Evolutionary conservation across 2,113 vertebrate species (phyloP).

Genomic region (Ceyx margarethae): DNA sequence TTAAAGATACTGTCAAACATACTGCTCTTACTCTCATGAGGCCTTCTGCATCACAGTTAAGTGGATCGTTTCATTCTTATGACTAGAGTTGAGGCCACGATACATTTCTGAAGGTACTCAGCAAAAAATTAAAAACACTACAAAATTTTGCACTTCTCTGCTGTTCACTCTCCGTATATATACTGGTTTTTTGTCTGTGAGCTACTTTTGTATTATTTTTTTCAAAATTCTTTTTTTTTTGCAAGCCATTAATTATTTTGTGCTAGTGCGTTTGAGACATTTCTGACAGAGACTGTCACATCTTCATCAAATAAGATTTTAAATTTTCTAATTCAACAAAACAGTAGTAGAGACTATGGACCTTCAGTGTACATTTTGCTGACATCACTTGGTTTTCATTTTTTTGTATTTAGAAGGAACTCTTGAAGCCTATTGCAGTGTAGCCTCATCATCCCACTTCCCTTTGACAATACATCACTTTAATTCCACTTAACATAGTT

Average conservation of each 20-base stretch:
- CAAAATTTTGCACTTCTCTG: fast-evolving
- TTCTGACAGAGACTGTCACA: not conserved
- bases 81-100: not conserved
- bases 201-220: not conserved
- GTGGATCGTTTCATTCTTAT: fast-evolving
- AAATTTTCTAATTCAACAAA: not conserved
- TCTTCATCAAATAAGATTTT: not conserved
- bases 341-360: fast-evolving
- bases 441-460: fast-evolving
- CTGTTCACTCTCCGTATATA: not conserved
- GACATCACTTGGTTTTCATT: not conserved
- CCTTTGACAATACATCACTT: not conserved
- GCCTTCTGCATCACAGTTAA: not conserved
- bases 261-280: not conserved
- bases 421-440: not conserved
- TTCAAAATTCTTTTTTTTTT: not conserved
- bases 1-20: not conserved
- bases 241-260: not conserved
- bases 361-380: not conserved
- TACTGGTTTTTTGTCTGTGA: not conserved
- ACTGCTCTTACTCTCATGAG: fast-evolving
- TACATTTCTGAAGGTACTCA: not conserved
- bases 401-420: not conserved
- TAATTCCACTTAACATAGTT: not conserved
- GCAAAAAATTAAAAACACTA: not conserved